Evolutionary conservation across 2,113 vertebrate species (phyloP).

Genomic region (Caracal caracal): DNA sequence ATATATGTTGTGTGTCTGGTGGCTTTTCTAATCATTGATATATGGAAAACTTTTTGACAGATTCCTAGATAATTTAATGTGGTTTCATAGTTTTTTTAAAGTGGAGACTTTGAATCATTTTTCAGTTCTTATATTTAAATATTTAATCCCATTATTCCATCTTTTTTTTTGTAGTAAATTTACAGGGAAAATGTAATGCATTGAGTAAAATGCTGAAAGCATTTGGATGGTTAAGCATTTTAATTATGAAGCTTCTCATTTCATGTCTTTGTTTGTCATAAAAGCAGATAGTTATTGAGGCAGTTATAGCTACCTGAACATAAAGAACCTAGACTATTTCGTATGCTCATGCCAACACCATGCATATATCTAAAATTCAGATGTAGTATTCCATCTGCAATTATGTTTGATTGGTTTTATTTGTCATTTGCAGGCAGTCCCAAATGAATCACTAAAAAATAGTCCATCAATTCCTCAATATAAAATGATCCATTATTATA

Average conservation of each 20-base stretch:
- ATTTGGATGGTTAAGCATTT: constrained; percentile 46
- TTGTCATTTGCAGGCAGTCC: constrained; percentile 51
- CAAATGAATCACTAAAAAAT: constrained; percentile 56
- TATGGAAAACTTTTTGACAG: neutral
- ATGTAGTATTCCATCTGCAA: constrained; percentile 42
- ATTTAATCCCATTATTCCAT: constrained; percentile 9
- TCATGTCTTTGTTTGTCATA: constrained; percentile 44
- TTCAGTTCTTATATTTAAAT: neutral
- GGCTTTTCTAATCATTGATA: neutral
- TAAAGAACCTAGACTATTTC: constrained; percentile 1
- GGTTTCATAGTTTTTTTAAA: neutral
- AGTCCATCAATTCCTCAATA: constrained; percentile 54
- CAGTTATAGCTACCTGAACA: constrained; percentile 15
- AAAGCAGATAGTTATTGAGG: constrained; percentile 18
- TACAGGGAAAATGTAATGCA: neutral
- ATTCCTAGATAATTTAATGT: neutral
- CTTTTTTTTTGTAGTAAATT: neutral
- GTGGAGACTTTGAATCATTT: neutral
- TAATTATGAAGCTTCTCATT: constrained; percentile 56
- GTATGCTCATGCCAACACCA: neutral
- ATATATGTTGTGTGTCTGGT: neutral
- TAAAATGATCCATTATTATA: constrained; percentile 56
- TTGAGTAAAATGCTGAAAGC: neutral
- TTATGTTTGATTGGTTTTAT: constrained; percentile 69
- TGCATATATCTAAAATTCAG: constrained; percentile 39